Percentiles rank a stretch among this genome's conserved stretches.
phyloP scores from a whole-genome alignment of 2,797 vertebrate species.

The Meriones psammophilus region DNA sequence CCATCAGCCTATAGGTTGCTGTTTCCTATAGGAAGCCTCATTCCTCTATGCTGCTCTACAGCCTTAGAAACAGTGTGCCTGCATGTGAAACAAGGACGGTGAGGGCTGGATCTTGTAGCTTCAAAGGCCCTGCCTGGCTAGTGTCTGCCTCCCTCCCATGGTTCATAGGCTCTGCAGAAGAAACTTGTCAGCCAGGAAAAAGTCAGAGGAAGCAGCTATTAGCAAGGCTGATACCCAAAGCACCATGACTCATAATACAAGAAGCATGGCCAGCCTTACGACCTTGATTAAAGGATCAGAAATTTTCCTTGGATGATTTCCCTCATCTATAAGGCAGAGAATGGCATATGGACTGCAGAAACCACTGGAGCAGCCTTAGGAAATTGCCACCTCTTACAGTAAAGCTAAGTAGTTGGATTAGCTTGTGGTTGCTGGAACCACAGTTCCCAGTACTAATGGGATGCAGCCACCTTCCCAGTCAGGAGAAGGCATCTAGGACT shows the following conservation, averaged over 20 bases:
- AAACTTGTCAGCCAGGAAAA: background rate
- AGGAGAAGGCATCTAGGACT: background rate
- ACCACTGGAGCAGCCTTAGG: too few species aligned
- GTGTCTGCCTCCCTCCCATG: background rate
- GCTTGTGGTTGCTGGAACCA: background rate
- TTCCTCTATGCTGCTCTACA: background rate
- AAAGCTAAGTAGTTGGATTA: background rate
- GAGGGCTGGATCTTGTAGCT: background rate
- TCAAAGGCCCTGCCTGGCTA: background rate
- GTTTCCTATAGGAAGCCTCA: background rate
- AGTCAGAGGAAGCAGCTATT: background rate
- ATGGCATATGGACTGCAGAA: background rate
- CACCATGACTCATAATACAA: background rate
- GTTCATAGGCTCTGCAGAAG: background rate
- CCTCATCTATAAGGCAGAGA: background rate
- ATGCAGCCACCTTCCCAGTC: background rate
- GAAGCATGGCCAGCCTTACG: background rate
- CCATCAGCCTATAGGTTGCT: background rate
- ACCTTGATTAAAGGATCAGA: background rate
- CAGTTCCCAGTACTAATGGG: background rate
- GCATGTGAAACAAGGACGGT: background rate
- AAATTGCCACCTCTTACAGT: background rate
- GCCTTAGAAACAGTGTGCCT: background rate
- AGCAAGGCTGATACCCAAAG: background rate
- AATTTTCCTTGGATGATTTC: background rate